These are phyloP conservation scores for Phylloscopus collybita DNA, from an alignment of 2,797 vertebrate species.

Conservation along the genomic window DNA sequence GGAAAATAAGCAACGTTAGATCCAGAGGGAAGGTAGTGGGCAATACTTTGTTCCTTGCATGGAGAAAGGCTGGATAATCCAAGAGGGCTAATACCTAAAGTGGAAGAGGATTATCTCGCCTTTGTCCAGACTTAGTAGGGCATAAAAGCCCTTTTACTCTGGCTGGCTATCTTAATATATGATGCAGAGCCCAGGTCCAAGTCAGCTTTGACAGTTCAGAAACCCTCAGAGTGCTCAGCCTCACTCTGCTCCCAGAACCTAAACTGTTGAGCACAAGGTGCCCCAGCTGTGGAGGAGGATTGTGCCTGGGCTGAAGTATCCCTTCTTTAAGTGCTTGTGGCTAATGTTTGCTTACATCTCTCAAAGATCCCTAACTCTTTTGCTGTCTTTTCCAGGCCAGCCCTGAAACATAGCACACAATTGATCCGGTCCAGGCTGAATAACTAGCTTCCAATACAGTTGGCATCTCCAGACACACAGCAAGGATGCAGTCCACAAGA, in stretches of 20 bases:
- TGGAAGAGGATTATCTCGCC: not conserved
- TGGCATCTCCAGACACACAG: constrained; percentile 36
- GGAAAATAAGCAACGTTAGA: not conserved
- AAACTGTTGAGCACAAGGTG: not conserved
- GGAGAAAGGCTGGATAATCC: not conserved
- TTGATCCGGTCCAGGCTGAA: constrained; percentile 79
- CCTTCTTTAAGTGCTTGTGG: not conserved
- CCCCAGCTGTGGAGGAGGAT: not conserved
- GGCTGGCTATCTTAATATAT: not conserved
- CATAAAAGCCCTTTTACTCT: not conserved
- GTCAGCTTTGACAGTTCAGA: not conserved
- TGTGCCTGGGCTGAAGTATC: not conserved
- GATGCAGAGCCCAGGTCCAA: not conserved
- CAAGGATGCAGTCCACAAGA: not conserved
- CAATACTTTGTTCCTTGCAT: not conserved
- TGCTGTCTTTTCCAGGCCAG: constrained; percentile 70
- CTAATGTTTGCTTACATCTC: not conserved
- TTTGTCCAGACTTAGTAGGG: not conserved
- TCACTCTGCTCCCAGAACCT: not conserved
- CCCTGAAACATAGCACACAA: constrained; percentile 78
- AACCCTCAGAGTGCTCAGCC: not conserved
- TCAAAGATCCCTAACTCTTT: not conserved
- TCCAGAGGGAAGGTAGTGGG: not conserved
- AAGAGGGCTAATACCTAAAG: not conserved
- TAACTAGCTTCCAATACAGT: constrained; percentile 73